Evolutionary conservation across 2,888 invertebrate genomes (phyloP).

Genomic region (Pardosa pseudoannulata): DNA sequence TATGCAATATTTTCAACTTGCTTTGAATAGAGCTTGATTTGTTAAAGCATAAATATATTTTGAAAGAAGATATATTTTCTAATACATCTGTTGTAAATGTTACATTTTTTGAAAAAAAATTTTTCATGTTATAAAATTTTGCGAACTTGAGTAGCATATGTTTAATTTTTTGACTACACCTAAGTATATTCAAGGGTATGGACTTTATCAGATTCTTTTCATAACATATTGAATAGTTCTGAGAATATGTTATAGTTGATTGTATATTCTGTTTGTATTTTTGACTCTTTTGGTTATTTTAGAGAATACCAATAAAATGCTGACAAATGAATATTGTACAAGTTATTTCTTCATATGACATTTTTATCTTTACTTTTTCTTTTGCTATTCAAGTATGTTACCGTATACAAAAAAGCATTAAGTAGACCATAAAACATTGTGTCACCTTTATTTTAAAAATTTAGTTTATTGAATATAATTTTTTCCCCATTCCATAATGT

Average conservation of each 20-base stretch:
- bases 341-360: too few relatives aligned
- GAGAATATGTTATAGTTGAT: not conserved
- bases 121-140: constrained; percentile 21
- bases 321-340: too few relatives aligned
- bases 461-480: too few relatives aligned
- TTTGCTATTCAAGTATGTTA: too few relatives aligned
- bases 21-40: constrained; percentile 35
- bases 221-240: not conserved
- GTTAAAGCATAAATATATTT: constrained; percentile 19
- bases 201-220: not conserved
- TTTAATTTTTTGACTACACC: not conserved
- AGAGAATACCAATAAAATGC: too few relatives aligned
- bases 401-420: too few relatives aligned
- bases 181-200: not conserved
- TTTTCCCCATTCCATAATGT: too few relatives aligned
- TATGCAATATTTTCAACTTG: not conserved
- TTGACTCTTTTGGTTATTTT: not conserved
- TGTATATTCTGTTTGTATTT: not conserved
- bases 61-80: constrained; percentile 31
- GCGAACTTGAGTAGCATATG: not conserved
- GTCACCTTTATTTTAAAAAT: too few relatives aligned
- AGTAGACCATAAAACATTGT: too few relatives aligned
- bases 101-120: constrained; percentile 39
- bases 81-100: constrained; percentile 23
- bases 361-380: too few relatives aligned